Evolutionary conservation across 2,797 vertebrate species (phyloP), one percentile per base, ranked within the genome.

Genomic region (Odontamblyopus lacepedii): DNA sequence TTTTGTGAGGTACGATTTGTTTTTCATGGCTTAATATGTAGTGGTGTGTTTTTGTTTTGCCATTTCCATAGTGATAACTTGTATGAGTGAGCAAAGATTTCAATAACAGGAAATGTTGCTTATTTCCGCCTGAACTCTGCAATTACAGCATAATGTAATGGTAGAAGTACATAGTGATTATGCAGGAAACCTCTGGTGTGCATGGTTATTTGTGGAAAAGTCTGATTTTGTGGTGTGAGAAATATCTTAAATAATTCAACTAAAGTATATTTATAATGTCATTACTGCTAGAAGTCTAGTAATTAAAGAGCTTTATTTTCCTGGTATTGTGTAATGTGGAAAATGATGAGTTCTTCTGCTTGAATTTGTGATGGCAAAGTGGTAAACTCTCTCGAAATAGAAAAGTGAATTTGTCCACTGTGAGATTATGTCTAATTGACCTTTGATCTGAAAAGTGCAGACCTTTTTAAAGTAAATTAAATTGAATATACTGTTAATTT

Each of bases 61-160:
- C 4, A 11, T 60, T 30, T 30, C 57, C 57, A 60, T 60, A 30
- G 57, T 30, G 57, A 60, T 60, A 15, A 41, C 19, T 41, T 72
- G 23, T 30, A 35, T 56, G 23, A 76, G 55, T 32, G 53, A 73
- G 75, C 41, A 5, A 67, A 56, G 4, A 48, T 35, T 83, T 75
- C 2, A 29, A 72, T 61, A n/a, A 27, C 7, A 6, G 63, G 41
- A 50, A 29, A 27, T 50, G 44, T 16, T 16, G 23, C 13, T 7
- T 48, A 63, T 26, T 50, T 66, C 74, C 50, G 26, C 70, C 26
- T 44, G 69, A 67, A 74, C 38, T 77, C 84, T 81, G 83, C 85
- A 86, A 92, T 88, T 74, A 80, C 65, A 26, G 66, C 68, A 67
- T 71, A 66, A 26, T 41, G 63, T 72, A 67, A 63, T 66, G 79